Evolutionary conservation across 2,797 vertebrate species (phyloP), one percentile per base, ranked within the genome.

Genomic region (Malacoctenus gilli): DNA sequence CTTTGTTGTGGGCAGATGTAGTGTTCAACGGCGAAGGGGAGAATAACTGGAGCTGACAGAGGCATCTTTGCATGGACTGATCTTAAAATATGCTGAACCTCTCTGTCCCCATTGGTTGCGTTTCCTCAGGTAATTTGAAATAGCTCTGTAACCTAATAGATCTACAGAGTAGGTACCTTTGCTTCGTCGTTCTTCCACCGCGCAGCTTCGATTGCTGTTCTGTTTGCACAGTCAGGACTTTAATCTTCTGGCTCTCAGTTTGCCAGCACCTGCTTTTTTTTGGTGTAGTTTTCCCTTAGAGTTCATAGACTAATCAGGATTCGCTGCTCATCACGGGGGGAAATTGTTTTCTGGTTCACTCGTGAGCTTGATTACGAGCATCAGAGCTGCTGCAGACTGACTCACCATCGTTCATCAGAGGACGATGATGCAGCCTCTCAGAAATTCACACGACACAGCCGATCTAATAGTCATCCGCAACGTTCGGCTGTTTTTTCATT

Each of bases 91-190:
- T 53, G 51, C 51, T 47, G 50, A 52, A 49, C 16, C 14, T 47
- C 38, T 63, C 31, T 59, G 13, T 68, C 28, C 28, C 22, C 36
- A 13, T 42, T 36, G 19, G 38, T 47, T 65, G 23, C 47, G 36
- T 68, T 69, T 79, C 52, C 31, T 65, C 42, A 71, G 44, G 46
- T 67, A 47, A 72, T 52, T 30, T 59, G 30, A 67, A 75, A 53
- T 41, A 25, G 28, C 32, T 20, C 58, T 31, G n/a, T 50, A 59
- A 62, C 15, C 15, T 31, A 44, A 66, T 68, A 49, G 28, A 37
- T 57, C 23, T 46, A 35, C 19, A 36, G 34, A 50, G 14, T 32
- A 4, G 41, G 6, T 18, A 22, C 20, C 19, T 54, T n/a, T 2
- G 1, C 14, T 34, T 66, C 46, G 49, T 59, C 3, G 8, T 40